A percentile compares a stretch with the other conserved stretches of the same genome.
Evolutionary conservation across 2,888 invertebrate species (phyloP).

Genomic region (Drosophila putrida): DNA sequence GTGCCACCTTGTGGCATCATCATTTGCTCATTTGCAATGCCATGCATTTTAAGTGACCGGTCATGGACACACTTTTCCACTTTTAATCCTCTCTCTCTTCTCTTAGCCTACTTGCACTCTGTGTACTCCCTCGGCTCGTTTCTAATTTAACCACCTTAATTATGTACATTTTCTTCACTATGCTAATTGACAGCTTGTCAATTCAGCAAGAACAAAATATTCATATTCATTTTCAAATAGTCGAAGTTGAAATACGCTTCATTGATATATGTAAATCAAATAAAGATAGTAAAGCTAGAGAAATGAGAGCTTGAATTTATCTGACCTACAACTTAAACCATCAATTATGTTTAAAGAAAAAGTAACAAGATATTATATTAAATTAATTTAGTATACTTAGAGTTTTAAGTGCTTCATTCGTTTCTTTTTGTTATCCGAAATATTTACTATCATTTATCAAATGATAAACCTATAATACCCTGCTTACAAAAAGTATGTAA

Average conservation of each 20-base stretch:
- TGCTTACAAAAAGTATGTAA: background rate
- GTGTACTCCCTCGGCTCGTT: background rate
- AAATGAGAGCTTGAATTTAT: too few relatives aligned
- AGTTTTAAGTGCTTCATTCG: too few relatives aligned
- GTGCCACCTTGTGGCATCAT: constrained; percentile 52
- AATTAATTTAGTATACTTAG: too few relatives aligned
- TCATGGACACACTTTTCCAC: constrained; percentile 47
- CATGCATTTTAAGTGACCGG: constrained; percentile 52
- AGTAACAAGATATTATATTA: too few relatives aligned
- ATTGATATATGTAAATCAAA: too few relatives aligned
- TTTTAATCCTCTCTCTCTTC: background rate
- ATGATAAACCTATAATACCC: too few relatives aligned
- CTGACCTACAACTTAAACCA: too few relatives aligned
- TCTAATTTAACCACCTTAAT: constrained; percentile 26
- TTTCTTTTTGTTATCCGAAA: too few relatives aligned
- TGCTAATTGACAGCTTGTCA: constrained; percentile 49
- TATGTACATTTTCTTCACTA: constrained; percentile 31
- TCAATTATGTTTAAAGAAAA: too few relatives aligned
- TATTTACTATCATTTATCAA: too few relatives aligned
- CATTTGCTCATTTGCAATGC: constrained; percentile 67
- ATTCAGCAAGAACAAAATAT: constrained; percentile 6
- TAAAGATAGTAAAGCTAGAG: too few relatives aligned
- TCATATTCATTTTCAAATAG: background rate
- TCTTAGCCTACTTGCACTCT: background rate
- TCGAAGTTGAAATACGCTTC: constrained; percentile 3